Base-by-base conservation (phyloP, 64 coral and sea anemone species). In the Acropora yongei region DNA sequence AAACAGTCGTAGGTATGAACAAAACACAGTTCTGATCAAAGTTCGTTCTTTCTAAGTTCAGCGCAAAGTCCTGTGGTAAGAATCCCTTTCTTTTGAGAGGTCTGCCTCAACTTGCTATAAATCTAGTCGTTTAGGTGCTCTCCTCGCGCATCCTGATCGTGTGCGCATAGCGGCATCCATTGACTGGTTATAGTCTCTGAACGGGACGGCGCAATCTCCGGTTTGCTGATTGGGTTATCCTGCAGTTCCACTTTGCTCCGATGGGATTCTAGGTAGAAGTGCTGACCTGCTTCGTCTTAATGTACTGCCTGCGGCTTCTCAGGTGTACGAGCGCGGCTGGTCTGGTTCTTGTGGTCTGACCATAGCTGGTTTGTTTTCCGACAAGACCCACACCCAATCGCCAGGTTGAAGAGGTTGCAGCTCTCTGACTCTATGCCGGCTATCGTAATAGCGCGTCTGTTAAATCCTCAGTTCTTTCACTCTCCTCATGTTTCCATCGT, bases 371-470 rank as follows among this genome's bases (percentile, higher is more conserved):
- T 79, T 44, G 43, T 57, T 80, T 80, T 43, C 41, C 17, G 43
- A 61, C 57, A 63, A 39, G 14, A 80, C 13, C 83, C 75, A 88
- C 77, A 88, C 85, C 12, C 16, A 18, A 20, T 79, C 69, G n/a
- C 83, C 91, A 3, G 44, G 18, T 9, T 46, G n/a, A 16, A 93
- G 60, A 1, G 74, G 39, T 51, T 17, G 53, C 41, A 87, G 61
- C 44, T 93, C 48, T 3, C 41, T 78, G 16, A 77, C 83, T 68
- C 66, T 7, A 58, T 87, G 84, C 7, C 84, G 60, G 5, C 45
- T 7, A 47, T 88, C 79, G 11, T 74, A 79, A 51, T 93, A 49
- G 8, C 44, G 40, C 41, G 79, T 93, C 48, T 75, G 84, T 67
- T 93, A 80, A 2, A 74, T 57, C 50, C 82, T 93, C 30, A 30